Evolutionary conservation across 2,888 invertebrate genomes (phyloP).

Genomic region (Caenorhabditis sp.): DNA sequence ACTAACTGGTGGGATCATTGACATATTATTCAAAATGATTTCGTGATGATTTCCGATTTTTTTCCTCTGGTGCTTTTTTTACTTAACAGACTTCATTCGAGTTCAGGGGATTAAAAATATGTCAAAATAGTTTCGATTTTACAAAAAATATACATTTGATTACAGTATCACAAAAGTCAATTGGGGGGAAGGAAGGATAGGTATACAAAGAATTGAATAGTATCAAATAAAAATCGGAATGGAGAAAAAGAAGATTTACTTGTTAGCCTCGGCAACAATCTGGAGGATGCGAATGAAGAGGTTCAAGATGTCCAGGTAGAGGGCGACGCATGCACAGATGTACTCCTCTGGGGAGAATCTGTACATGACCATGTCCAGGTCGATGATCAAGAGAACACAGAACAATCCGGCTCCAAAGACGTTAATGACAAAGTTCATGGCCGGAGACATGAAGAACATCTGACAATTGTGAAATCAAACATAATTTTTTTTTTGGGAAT

Average conservation of each 20-base stretch:
- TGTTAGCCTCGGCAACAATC: slow-evolving; percentile 75
- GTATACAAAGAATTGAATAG: background rate
- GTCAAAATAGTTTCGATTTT: no score
- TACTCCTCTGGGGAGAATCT: slow-evolving; percentile 89
- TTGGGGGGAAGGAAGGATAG: background rate
- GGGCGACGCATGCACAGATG: slow-evolving; percentile 91
- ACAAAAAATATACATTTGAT: no score
- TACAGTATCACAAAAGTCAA: background rate
- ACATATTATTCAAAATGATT: slow-evolving; percentile 32
- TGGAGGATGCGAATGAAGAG: slow-evolving; percentile 90
- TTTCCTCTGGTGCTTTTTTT: no score
- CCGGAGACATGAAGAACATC: slow-evolving; percentile 88
- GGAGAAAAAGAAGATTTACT: slow-evolving; percentile 42
- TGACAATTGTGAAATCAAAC: slow-evolving; percentile 84
- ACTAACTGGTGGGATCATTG: slow-evolving; percentile 28
- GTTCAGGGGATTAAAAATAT: no score
- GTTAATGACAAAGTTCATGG: slow-evolving; percentile 88
- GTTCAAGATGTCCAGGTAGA: slow-evolving; percentile 93
- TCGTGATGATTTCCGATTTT: background rate
- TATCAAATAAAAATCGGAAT: background rate
- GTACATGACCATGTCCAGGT: slow-evolving; percentile 88
- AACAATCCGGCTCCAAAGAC: slow-evolving; percentile 88
- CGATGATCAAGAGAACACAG: slow-evolving; percentile 90
- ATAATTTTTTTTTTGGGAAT: background rate
- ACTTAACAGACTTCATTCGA: background rate